phyloP scores from a whole-genome alignment of 2,113 vertebrate genomes.

The Trachemys scripta region DNA sequence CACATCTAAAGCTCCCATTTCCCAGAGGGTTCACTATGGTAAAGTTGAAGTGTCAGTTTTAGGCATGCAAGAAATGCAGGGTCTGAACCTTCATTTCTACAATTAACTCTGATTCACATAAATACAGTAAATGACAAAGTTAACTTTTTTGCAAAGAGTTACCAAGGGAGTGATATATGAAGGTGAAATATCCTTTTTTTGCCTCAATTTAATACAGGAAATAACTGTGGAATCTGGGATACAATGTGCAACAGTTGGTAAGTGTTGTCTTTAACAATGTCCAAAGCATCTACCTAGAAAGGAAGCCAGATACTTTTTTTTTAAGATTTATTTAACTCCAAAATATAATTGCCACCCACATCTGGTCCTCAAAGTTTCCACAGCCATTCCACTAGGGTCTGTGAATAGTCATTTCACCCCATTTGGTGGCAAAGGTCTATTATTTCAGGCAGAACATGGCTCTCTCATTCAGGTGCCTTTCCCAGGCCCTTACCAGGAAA shows the following conservation, averaged over 20 bases:
- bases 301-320: not conserved
- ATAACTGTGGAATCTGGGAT: not conserved
- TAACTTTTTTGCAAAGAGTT: not conserved
- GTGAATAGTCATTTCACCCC: not conserved
- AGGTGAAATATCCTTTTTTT: not conserved
- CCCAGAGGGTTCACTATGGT: not conserved
- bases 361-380: not conserved
- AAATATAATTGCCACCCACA: not conserved
- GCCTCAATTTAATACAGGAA: not conserved
- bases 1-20: not conserved
- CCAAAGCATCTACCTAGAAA: not conserved
- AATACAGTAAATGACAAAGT: not conserved
- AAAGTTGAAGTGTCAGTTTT: not conserved
- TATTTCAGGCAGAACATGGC: not conserved
- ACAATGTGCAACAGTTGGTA: not conserved
- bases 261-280: accelerated
- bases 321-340: not conserved
- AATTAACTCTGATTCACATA: accelerated
- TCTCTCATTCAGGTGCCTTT: not conserved
- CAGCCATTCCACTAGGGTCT: not conserved
- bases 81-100: not conserved
- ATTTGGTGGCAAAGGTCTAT: not conserved
- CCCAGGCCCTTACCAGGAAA: not conserved
- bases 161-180: not conserved
- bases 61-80: not conserved